Conservation (phyloP, 2,888 invertebrate genomes). For the Calliopum simillimum region DNA sequence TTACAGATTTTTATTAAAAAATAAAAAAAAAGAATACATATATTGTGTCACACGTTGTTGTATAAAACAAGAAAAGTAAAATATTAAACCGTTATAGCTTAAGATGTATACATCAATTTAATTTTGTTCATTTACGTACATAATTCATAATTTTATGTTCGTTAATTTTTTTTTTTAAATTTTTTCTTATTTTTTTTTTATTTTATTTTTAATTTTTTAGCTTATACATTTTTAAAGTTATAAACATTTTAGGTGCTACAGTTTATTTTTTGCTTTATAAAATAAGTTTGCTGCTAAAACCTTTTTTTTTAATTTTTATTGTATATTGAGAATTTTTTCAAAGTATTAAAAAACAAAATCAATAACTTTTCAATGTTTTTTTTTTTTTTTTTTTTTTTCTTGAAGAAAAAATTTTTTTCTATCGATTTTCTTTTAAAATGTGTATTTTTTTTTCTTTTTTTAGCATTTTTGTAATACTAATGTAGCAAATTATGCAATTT, state of each 20-base stretch:
- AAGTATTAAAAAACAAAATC: too few species aligned
- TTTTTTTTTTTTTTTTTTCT: conserved; percentile 43
- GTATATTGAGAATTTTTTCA: conserved; percentile 27
- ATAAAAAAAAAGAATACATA: too few species aligned
- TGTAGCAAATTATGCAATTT: too few species aligned
- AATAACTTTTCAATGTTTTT: not conserved
- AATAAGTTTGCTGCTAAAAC: conserved; percentile 33
- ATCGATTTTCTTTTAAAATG: too few species aligned
- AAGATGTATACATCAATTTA: not conserved
- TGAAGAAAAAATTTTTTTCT: conserved; percentile 43
- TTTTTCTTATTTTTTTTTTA: conserved; percentile 38
- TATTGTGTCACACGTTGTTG: too few species aligned
- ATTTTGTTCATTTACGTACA: conserved; percentile 26
- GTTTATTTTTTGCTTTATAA: conserved; percentile 33
- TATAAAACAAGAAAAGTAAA: too few species aligned
- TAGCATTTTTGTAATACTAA: conserved; percentile 31
- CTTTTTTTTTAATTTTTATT: conserved; percentile 34
- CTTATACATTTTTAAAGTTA: conserved; percentile 40
- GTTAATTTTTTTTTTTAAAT: conserved; percentile 30
- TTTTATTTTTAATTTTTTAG: conserved; percentile 22
- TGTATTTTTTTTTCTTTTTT: conserved; percentile 37
- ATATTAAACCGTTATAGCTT: too few species aligned
- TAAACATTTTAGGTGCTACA: conserved; percentile 41
- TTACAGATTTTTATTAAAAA: too few species aligned
- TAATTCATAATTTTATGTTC: conserved; percentile 7